phyloP scores from a whole-genome alignment of 2,113 vertebrate genomes.

The Oxyura jamaicensis region DNA sequence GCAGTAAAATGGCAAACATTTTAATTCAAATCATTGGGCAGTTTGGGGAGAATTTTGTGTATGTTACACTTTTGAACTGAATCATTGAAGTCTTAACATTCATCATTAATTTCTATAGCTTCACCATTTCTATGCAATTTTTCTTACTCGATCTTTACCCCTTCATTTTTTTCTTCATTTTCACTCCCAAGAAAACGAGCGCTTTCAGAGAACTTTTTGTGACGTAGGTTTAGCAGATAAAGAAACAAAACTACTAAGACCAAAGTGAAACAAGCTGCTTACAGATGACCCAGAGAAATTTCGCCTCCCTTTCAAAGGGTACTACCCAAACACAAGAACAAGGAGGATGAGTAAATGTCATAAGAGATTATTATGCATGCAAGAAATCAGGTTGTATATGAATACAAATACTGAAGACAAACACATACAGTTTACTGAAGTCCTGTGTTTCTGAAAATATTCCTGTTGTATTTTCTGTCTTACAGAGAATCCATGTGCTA shows the following conservation, averaged over 20 bases:
- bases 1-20: not conserved
- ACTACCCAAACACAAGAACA: not conserved
- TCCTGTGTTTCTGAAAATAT: not conserved
- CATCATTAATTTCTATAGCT: not conserved
- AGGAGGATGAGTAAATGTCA: rapidly evolving
- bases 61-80: not conserved
- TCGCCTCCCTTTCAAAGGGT: not conserved
- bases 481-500: not conserved
- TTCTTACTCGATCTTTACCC: not conserved
- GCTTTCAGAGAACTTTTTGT: not conserved
- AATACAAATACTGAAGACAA: not conserved
- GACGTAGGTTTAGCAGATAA: not conserved
- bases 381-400: not conserved
- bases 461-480: not conserved
- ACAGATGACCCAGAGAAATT: not conserved
- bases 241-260: not conserved
- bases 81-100: not conserved
- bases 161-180: not conserved
- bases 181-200: not conserved
- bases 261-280: not conserved
- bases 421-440: not conserved
- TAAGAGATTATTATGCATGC: not conserved
- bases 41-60: not conserved
- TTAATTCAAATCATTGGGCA: not conserved
- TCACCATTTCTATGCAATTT: not conserved